Percentiles rank a stretch among this genome's conserved stretches.
phyloP scores from a whole-genome alignment of 2,888 invertebrate genomes.

The Dryadula phaetusa region DNA sequence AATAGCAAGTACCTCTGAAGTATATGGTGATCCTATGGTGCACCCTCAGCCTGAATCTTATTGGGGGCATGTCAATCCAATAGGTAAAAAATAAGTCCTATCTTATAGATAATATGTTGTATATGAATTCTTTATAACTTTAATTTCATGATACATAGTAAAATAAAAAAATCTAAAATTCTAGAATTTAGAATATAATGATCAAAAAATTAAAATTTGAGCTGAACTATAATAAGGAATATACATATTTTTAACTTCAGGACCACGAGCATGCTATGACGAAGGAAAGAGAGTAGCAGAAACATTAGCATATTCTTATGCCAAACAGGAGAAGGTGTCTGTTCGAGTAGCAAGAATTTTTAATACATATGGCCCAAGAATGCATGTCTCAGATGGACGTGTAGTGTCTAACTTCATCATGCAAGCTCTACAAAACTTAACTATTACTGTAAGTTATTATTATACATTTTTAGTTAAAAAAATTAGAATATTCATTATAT shows the following conservation, averaged over 20 bases:
- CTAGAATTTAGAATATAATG: too few relatives aligned
- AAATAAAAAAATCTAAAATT: too few relatives aligned
- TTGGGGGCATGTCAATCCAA: slow-evolving; percentile 99
- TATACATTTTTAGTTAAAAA: too few relatives aligned
- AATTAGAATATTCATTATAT: too few relatives aligned
- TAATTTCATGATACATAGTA: too few relatives aligned
- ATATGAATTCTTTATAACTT: not conserved
- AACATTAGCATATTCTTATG: slow-evolving; percentile 97
- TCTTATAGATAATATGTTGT: too few relatives aligned
- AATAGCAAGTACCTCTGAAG: slow-evolving; percentile 99
- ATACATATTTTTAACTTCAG: slow-evolving; percentile 62
- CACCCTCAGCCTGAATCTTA: slow-evolving; percentile 99
- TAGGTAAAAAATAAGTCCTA: slow-evolving; percentile 89
- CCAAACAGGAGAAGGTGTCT: slow-evolving; percentile 97
- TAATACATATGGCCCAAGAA: slow-evolving; percentile 99
- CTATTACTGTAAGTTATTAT: slow-evolving; percentile 94
- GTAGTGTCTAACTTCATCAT: slow-evolving; percentile 99
- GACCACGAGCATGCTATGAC: slow-evolving; percentile 98
- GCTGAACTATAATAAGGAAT: too few relatives aligned
- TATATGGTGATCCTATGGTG: slow-evolving; percentile 99
- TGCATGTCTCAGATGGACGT: slow-evolving; percentile 99
- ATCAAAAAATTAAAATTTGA: too few relatives aligned
- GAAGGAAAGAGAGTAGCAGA: slow-evolving; percentile 99
- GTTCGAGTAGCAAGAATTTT: slow-evolving; percentile 99
- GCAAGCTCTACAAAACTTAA: slow-evolving; percentile 96